Conservation (phyloP, 2,888 invertebrate species). For the Bruchidius siliquastri region DNA sequence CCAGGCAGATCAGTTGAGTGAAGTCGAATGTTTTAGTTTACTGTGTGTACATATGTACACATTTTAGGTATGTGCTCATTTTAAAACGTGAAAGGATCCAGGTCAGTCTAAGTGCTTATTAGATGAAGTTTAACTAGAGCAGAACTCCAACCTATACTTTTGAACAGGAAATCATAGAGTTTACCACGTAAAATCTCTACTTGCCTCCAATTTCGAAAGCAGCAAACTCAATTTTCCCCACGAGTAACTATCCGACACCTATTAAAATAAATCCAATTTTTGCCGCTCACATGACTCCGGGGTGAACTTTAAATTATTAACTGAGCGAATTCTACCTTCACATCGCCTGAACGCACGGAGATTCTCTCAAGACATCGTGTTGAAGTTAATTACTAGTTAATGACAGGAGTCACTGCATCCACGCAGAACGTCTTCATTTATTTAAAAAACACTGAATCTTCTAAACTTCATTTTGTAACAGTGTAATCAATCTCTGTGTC, state of each 20-base stretch:
- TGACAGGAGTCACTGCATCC: neutral
- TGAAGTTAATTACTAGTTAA: neutral
- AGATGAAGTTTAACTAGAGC: too few relatives aligned
- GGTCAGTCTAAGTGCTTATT: too few relatives aligned
- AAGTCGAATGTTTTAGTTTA: too few relatives aligned
- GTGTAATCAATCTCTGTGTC: too few relatives aligned
- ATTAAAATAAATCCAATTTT: neutral
- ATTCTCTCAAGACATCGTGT: neutral
- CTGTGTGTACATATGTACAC: too few relatives aligned
- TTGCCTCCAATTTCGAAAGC: neutral
- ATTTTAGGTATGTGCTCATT: too few relatives aligned
- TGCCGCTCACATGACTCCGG: neutral
- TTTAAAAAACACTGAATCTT: neutral
- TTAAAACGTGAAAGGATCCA: too few relatives aligned
- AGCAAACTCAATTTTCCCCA: neutral
- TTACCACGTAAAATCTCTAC: neutral
- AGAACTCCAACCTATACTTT: neutral
- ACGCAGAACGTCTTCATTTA: neutral
- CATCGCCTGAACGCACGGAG: neutral
- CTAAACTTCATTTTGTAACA: neutral
- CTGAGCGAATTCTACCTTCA: neutral
- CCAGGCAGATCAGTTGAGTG: too few relatives aligned
- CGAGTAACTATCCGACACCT: neutral
- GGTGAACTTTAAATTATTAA: neutral
- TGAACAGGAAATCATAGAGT: neutral